Percentiles rank a stretch among this genome's conserved stretches.
Evolutionary conservation across 2,888 invertebrate genomes (phyloP).

Genomic region (Nomada fabriciana): DNA sequence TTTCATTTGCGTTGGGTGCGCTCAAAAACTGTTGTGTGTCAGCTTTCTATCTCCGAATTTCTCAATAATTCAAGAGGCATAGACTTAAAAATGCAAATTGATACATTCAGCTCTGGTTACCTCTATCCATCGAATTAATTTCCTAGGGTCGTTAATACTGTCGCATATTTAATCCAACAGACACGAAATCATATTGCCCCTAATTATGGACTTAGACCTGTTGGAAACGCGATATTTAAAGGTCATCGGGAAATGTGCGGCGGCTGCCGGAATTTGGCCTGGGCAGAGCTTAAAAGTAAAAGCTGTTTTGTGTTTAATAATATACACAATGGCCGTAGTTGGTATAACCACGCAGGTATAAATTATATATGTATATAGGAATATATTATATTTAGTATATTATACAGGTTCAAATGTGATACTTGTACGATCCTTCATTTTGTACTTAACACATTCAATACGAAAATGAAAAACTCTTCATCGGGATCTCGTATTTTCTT

Average conservation of each 20-base stretch:
- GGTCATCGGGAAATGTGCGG: not conserved
- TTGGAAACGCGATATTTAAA: not conserved
- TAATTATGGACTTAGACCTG: not conserved
- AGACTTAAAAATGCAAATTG: too few relatives aligned
- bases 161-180: not conserved
- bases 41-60: too few relatives aligned
- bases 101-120: too few relatives aligned
- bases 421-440: not conserved
- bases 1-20: too few relatives aligned
- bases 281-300: not conserved
- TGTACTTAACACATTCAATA: not conserved
- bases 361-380: not conserved
- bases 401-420: too few relatives aligned
- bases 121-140: not conserved
- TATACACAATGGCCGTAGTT: not conserved
- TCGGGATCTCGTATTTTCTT: too few relatives aligned
- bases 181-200: fast-evolving
- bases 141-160: not conserved
- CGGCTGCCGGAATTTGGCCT: constrained; percentile 10
- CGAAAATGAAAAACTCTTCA: too few relatives aligned
- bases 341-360: not conserved
- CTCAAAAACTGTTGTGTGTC: too few relatives aligned
- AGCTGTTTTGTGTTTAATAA: not conserved
- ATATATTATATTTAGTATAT: too few relatives aligned
- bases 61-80: too few relatives aligned